A percentile compares a stretch with the other conserved stretches of the same genome.
Conservation (phyloP, 2,888 invertebrate genomes). For the Luffia ferchaultella region DNA sequence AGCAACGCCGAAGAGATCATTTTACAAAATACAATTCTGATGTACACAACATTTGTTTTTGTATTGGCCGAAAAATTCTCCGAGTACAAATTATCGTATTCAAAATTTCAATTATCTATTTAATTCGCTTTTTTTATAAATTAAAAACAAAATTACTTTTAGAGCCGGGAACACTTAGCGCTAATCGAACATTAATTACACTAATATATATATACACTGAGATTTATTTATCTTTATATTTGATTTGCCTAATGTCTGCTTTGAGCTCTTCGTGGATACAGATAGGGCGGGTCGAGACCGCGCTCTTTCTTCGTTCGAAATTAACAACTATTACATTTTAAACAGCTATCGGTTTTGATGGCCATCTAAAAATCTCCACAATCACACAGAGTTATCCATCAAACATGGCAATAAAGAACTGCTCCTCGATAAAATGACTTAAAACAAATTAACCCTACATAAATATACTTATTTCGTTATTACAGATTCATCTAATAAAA, state of each 20-base stretch:
- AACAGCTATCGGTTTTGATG: background rate
- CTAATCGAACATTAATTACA: slow-evolving; percentile 35
- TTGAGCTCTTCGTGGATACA: slow-evolving; percentile 53
- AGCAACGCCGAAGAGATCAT: slow-evolving; percentile 62
- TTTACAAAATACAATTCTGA: slow-evolving; percentile 64
- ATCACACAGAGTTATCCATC: slow-evolving; percentile 12
- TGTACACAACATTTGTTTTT: slow-evolving; percentile 54
- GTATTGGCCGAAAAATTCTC: slow-evolving; percentile 55
- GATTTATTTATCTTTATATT: slow-evolving; percentile 41
- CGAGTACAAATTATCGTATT: slow-evolving; percentile 42
- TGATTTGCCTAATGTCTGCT: slow-evolving; percentile 60
- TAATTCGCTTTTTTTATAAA: slow-evolving; percentile 44
- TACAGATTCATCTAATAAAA: slow-evolving; percentile 34
- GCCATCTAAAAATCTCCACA: background rate
- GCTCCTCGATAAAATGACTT: slow-evolving; percentile 22
- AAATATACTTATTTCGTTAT: slow-evolving; percentile 40
- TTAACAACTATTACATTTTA: slow-evolving; percentile 1
- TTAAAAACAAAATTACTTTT: slow-evolving; percentile 58
- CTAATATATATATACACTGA: slow-evolving; percentile 64
- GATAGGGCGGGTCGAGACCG: slow-evolving; percentile 11
- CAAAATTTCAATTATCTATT: slow-evolving; percentile 30
- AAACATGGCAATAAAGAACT: slow-evolving; percentile 29
- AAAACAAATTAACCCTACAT: slow-evolving; percentile 38
- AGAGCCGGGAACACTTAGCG: slow-evolving; percentile 61
- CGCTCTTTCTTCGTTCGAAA: background rate